Base-by-base conservation (phyloP, 2,113 vertebrate genomes). In the Atrichornis clamosus region DNA sequence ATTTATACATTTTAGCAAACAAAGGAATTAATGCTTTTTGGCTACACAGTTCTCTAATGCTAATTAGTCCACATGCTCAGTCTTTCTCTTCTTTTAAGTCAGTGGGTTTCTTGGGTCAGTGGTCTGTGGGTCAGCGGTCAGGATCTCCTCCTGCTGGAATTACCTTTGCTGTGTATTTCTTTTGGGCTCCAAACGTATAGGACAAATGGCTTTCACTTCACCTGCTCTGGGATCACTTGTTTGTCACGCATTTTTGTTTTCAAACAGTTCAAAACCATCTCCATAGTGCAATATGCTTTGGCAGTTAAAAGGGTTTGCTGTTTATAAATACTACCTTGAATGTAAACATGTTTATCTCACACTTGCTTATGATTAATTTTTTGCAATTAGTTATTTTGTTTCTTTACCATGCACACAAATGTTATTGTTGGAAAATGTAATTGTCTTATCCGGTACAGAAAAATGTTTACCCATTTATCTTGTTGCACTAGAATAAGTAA, bases 131-230 rank as follows among this genome's bases (percentile, higher is more conserved):
- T 14, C 32, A 28, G 44, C 39, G n/a, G 11, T 18, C 15, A 23
- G 0, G 0, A 74, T n/a, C 15, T 39, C 5, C 6, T 32, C 18
- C 27, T 37, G 37, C 22, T 4, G 22, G 59, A 59, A 58, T 44
- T 65, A 23, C 33, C 15, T 74, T 42, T 74, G 23, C 10, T 59
- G 2, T 55, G 2, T 44, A 35, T 69, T 70, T 64, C 39, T 69
- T 69, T 50, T 16, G 41, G 15, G 16, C 12, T 47, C 22, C 21
- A 83, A 58, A 53, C 28, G 15, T 8, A 20, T 0, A 49, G 13
- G 37, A 59, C 10, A 69, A 76, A 47, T 9, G 11, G 2, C 12
- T 86, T 91, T 70, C 20, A 30, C 13, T 56, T 80, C 32, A 33
- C 33, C 69, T 76, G 23, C 26, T 41, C 1, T 27, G 18, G 30